A percentile compares a stretch with the other conserved stretches of the same genome.
Evolutionary conservation across 1,140 invertebrate genomes (phyloP).

Genomic region (Diplogasteroides magnus): DNA sequence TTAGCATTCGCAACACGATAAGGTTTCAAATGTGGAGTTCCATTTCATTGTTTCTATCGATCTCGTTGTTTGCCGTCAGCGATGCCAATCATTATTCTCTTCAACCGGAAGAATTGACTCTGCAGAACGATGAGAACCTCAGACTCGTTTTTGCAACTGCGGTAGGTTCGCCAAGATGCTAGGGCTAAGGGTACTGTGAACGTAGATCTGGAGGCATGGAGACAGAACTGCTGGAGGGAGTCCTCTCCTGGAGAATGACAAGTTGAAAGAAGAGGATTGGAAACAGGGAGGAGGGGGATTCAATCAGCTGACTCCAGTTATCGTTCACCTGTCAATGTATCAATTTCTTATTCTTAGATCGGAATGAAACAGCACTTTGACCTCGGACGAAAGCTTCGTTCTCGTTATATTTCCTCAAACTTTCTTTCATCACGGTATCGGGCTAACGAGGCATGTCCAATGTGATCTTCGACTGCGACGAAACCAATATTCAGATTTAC

Average conservation of each 20-base stretch:
- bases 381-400: conserved; percentile 24
- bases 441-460: conserved; percentile 1
- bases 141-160: no score
- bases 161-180: no score
- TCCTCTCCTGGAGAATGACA: neutral
- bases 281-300: neutral
- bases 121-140: no score
- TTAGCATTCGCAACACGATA: no score
- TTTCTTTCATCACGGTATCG: conserved; percentile 5
- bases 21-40: no score
- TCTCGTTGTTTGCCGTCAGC: no score
- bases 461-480: no score
- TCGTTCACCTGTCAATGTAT: neutral
- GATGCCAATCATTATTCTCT: no score
- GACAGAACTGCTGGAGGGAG: neutral
- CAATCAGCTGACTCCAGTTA: neutral
- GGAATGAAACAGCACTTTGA: conserved; percentile 35
- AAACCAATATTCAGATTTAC: conserved; percentile 18
- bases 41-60: no score
- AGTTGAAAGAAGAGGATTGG: neutral
- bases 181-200: no score
- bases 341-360: conserved; percentile 15
- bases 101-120: no score
- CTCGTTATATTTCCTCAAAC: conserved; percentile 21
- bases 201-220: neutral